Evolutionary conservation across 2,797 vertebrate genomes (phyloP).

Genomic region (Phaenicophaeus curvirostris): DNA sequence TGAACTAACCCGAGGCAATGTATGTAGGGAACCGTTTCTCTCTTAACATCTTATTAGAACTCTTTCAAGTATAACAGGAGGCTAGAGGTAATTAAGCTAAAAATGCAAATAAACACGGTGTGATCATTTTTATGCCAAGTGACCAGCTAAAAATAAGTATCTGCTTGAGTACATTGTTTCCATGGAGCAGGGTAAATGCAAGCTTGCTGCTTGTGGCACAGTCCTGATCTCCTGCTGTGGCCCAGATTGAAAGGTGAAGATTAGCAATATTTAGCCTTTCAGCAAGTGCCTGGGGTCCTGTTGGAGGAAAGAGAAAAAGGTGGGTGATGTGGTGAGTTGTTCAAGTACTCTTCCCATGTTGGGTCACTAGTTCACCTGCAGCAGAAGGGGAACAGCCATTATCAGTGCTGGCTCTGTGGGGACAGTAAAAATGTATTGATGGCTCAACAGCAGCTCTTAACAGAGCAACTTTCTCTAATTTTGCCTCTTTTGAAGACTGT

Average conservation of each 20-base stretch:
- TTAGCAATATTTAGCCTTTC: slow-evolving; percentile 21
- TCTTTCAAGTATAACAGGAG: slow-evolving; percentile 62
- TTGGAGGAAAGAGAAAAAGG: slow-evolving; percentile 3
- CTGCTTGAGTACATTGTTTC: neutral
- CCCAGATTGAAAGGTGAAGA: slow-evolving; percentile 37
- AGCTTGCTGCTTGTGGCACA: slow-evolving; percentile 1
- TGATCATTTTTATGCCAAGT: slow-evolving; percentile 51
- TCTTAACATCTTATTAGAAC: slow-evolving; percentile 69
- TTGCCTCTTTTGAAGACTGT: neutral
- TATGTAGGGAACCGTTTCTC: slow-evolving; percentile 47
- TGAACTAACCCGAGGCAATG: slow-evolving; percentile 67
- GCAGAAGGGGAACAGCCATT: neutral
- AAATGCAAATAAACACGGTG: slow-evolving; percentile 56
- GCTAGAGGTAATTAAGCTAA: slow-evolving; percentile 68
- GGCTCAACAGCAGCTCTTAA: slow-evolving; percentile 16
- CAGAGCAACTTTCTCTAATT: slow-evolving; percentile 17
- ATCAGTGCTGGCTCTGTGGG: neutral
- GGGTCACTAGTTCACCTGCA: neutral
- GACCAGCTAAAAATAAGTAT: slow-evolving; percentile 33
- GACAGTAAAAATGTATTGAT: slow-evolving; percentile 23
- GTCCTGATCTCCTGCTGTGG: slow-evolving; percentile 18
- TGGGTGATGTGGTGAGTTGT: neutral
- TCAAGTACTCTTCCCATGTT: neutral
- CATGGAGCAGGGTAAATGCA: slow-evolving; percentile 3
- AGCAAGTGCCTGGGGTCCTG: slow-evolving; percentile 18